Conservation (phyloP, 2,797 vertebrate genomes). For the Sebastes baramenuke region DNA sequence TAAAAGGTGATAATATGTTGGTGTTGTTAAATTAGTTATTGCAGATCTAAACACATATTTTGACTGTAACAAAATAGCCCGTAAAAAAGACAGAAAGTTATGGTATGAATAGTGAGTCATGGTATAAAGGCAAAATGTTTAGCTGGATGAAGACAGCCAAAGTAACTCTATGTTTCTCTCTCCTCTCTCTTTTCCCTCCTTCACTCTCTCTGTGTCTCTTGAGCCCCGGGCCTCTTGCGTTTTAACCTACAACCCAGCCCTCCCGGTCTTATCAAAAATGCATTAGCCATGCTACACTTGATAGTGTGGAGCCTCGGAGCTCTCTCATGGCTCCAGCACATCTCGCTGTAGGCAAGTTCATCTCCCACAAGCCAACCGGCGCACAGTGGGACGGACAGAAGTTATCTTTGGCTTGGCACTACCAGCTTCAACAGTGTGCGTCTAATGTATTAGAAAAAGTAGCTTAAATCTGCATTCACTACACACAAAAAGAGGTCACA, state of each 20-base stretch:
- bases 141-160: constrained; percentile 42
- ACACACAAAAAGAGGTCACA: background rate
- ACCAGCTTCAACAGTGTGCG: background rate
- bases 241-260: constrained; percentile 65
- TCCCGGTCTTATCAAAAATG: constrained; percentile 73
- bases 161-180: constrained; percentile 2
- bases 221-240: constrained; percentile 41
- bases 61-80: background rate
- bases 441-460: constrained; percentile 6
- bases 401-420: constrained; percentile 34
- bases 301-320: constrained; percentile 55
- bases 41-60: background rate
- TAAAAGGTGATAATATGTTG: background rate
- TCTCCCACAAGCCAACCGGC: constrained; percentile 52
- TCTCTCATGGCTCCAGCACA: constrained; percentile 51
- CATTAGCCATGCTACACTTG: constrained; percentile 70
- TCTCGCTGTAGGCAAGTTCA: constrained; percentile 60
- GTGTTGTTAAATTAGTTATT: background rate
- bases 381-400: constrained; percentile 33
- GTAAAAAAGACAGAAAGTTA: background rate
- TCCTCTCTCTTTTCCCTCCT: background rate
- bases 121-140: background rate
- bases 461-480: background rate
- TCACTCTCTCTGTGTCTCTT: constrained; percentile 18
- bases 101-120: background rate